phyloP scores from a whole-genome alignment of 2,797 vertebrate species.

The Alca torda region DNA sequence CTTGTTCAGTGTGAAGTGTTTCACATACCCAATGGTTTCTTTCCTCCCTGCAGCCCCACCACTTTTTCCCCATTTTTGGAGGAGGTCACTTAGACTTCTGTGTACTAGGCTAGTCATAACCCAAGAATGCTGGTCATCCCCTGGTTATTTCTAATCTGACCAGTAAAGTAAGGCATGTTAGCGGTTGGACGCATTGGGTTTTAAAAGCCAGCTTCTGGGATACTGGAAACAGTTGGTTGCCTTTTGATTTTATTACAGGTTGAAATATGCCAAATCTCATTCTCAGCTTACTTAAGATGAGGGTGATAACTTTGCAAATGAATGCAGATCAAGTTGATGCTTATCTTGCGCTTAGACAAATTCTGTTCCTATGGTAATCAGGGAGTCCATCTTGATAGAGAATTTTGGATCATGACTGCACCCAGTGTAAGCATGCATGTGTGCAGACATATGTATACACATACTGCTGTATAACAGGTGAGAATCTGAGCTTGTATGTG shows the following conservation, averaged over 20 bases:
- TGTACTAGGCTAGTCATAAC: background rate
- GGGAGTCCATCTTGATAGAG: background rate
- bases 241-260: conserved; percentile 23
- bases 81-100: background rate
- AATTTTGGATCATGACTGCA: background rate
- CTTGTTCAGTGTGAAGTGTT: background rate
- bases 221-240: background rate
- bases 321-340: background rate
- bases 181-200: background rate
- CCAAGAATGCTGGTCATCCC: background rate
- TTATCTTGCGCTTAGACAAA: background rate
- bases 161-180: background rate
- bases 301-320: background rate
- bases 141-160: background rate
- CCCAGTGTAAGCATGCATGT: background rate
- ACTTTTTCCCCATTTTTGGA: background rate
- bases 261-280: conserved; percentile 21
- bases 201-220: background rate
- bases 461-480: background rate
- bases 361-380: background rate
- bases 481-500: background rate
- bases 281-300: background rate
- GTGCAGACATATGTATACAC: background rate
- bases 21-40: background rate
- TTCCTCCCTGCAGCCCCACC: background rate